phyloP scores from a whole-genome alignment of 2,797 vertebrate genomes.

The Vireo griseus region DNA sequence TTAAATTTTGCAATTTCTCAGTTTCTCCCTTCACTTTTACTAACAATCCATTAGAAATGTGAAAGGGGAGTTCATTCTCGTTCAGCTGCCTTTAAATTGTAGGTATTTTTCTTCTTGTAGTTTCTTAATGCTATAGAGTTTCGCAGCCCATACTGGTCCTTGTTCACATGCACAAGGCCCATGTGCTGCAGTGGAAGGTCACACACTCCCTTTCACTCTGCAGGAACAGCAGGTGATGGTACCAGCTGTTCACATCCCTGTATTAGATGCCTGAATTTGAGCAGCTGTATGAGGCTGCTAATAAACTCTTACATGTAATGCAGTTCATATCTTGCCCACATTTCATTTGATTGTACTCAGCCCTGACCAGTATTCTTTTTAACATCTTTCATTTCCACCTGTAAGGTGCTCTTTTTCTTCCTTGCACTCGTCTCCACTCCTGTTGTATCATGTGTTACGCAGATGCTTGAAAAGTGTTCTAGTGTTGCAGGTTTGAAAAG shows the following conservation, averaged over 20 bases:
- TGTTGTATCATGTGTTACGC: not conserved
- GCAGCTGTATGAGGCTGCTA: constrained; percentile 58
- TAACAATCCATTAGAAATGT: not conserved
- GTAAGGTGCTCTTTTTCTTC: not conserved
- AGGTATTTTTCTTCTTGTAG: not conserved
- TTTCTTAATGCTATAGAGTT: not conserved
- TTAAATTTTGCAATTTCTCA: not conserved
- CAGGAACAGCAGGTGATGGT: constrained; percentile 57
- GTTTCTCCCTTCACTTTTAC: not conserved
- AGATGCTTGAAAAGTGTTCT: not conserved
- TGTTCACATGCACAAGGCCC: not conserved
- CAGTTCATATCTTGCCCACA: not conserved
- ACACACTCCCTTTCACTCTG: constrained; percentile 22
- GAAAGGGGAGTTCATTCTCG: not conserved
- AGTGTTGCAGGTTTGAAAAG: not conserved
- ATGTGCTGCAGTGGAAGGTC: constrained; percentile 35
- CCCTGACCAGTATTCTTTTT: not conserved
- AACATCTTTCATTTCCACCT: not conserved
- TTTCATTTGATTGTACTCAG: not conserved
- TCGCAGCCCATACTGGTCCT: accelerated
- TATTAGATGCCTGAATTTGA: constrained; percentile 53
- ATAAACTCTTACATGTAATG: constrained; percentile 20
- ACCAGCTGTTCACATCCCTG: constrained; percentile 57
- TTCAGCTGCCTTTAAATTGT: not conserved
- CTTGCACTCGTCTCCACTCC: not conserved